phyloP scores from a whole-genome alignment of 1,140 invertebrate genomes.

The Coelopa frigida region DNA sequence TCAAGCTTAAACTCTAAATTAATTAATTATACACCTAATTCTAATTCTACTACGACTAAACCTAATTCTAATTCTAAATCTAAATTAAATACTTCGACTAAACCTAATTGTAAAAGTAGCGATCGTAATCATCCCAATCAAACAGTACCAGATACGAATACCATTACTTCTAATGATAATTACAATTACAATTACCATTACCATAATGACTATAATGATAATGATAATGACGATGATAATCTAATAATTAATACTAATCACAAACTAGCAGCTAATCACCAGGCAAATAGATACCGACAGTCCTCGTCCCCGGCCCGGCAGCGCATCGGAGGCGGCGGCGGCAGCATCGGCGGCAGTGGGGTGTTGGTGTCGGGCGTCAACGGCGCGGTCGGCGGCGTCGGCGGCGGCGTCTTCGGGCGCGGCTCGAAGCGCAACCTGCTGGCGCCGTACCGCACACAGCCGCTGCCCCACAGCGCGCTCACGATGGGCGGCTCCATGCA shows the following conservation, averaged over 20 bases:
- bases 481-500: constrained; percentile 35
- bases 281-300: constrained; percentile 49
- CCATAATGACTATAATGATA: constrained; percentile 5
- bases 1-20: no score
- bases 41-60: constrained; percentile 6
- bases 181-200: neutral
- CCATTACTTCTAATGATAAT: neutral
- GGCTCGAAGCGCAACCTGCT: constrained; percentile 28
- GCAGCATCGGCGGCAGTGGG: constrained; percentile 21
- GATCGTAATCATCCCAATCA: no score
- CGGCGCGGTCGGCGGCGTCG: constrained; percentile 25
- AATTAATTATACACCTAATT: no score
- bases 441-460: constrained; percentile 35
- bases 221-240: constrained; percentile 14
- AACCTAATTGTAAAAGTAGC: no score
- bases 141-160: neutral
- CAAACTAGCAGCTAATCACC: constrained; percentile 48
- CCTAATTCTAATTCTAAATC: constrained; percentile 5
- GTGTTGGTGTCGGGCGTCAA: constrained; percentile 24
- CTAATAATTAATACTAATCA: constrained; percentile 35
- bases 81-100: no score
- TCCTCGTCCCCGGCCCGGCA: constrained; percentile 55
- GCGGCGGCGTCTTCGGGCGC: constrained; percentile 12
- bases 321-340: constrained; percentile 48
- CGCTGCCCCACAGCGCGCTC: no score